Conservation (phyloP, 2,113 vertebrate species). For the Archocentrus centrarchus region DNA sequence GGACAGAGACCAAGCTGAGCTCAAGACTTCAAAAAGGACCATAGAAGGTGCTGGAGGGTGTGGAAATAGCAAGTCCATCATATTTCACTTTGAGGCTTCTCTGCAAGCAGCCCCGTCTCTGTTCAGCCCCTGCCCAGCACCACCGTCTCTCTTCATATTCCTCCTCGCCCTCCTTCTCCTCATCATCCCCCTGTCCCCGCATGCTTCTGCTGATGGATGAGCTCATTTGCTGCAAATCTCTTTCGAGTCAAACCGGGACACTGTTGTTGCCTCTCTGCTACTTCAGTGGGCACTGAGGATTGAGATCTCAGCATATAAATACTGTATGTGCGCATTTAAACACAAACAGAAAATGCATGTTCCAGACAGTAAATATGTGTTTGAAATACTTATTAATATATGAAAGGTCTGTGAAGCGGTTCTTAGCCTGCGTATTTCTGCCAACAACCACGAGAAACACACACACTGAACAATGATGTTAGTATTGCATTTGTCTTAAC, state of each 20-base stretch:
- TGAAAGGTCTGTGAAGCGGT: not conserved
- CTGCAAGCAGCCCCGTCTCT: constrained; percentile 6
- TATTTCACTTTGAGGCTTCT: constrained; percentile 38
- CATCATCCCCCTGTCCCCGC: constrained; percentile 52
- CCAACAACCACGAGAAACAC: not conserved
- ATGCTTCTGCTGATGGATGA: constrained; percentile 75
- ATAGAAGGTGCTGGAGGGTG: constrained; percentile 12
- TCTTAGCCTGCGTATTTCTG: constrained; percentile 1
- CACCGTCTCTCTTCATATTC: constrained; percentile 37
- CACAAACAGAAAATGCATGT: not conserved
- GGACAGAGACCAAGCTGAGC: not conserved
- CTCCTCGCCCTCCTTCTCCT: constrained; percentile 36
- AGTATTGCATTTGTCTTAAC: constrained; percentile 54
- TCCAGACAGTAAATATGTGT: not conserved
- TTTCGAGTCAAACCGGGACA: constrained; percentile 57
- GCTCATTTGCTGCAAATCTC: constrained; percentile 71
- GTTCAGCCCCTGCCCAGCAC: constrained; percentile 1
- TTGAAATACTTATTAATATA: not conserved
- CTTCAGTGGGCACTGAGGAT: constrained; percentile 27
- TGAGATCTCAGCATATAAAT: constrained; percentile 20
- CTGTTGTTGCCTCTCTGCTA: constrained; percentile 44
- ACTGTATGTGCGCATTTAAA: not conserved
- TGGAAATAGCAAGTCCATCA: constrained; percentile 39
- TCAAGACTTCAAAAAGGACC: constrained; percentile 31
- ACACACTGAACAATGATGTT: constrained; percentile 10